Evolutionary conservation across 2,888 invertebrate species (phyloP), one percentile per base, ranked within the genome.

Genomic region (Dryomyza anilis): DNA sequence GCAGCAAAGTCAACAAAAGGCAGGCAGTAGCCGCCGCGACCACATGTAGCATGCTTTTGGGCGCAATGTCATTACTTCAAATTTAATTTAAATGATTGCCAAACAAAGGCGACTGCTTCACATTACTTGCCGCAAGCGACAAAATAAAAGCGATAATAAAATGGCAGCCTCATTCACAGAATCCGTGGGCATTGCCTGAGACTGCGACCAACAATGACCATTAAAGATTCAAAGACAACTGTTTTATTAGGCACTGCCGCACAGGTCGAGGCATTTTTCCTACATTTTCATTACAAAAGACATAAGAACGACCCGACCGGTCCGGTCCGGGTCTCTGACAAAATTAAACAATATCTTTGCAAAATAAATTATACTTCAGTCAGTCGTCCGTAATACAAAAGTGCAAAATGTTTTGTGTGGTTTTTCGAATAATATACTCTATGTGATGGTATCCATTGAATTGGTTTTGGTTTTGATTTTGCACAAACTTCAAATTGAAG

Each of bases 21-120:
- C 10, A 14, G 14, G 12, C 14, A 33, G 16, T 10, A 14, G 21
- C 43, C 8, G 14, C 23, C 10, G 25, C 23, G 25, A 50, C 8
- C 33, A 52, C n/a, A 21, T 12, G n/a, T 33, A 39, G 62, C 45
- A 45, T 48, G 43, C 63, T 63, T 63, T 58, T 58, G 19, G 57
- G 57, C 50, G 25, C 73, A 75, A 76, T 74, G 76, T 74, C 77
- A 77, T 75, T 76, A 73, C 73, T 73, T 76, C 69, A 76, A 75
- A 77, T 77, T 75, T 77, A 77, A 77, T 77, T 75, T 75, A 75
- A 76, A 74, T 76, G 77, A 77, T 73, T 74, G 60, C 71, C 48
- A 16, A 52, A 36, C 36, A 50, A 61, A 39, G 29, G 46, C 23
- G 16, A n/a, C 39, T 21, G 25, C 7, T n/a, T 2, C 52, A 43